phyloP scores from a whole-genome alignment of 2,113 vertebrate genomes.

The Amblyornis subalaris region DNA sequence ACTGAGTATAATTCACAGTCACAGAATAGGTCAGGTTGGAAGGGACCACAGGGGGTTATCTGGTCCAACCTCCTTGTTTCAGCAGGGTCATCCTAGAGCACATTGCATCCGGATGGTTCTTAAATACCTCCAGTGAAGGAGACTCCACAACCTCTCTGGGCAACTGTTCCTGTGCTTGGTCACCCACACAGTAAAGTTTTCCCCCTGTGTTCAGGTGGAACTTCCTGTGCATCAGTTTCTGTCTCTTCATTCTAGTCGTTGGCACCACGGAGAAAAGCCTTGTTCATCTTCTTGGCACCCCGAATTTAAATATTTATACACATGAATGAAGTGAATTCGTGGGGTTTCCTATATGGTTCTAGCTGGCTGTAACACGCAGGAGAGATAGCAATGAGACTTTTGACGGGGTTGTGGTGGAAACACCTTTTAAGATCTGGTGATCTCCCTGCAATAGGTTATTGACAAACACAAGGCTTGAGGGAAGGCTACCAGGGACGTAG shows the following conservation, averaged over 20 bases:
- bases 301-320: not conserved
- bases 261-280: not conserved
- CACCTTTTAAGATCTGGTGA: too few species aligned
- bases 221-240: not conserved
- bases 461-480: rapidly evolving
- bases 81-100: not conserved
- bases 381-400: rapidly evolving
- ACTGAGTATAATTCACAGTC: not conserved
- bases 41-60: not conserved
- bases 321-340: not conserved
- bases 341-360: rapidly evolving
- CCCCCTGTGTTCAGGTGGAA: not conserved
- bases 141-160: not conserved
- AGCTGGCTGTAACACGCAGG: rapidly evolving
- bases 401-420: rapidly evolving
- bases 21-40: not conserved
- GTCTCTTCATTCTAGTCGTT: not conserved
- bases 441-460: not conserved
- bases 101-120: not conserved
- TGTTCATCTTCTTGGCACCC: too few species aligned
- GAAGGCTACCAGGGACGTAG: not conserved
- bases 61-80: not conserved
- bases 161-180: not conserved
- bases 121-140: not conserved
- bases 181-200: not conserved